Conservation (phyloP, 2,797 vertebrate genomes). For the Hippocampus kuda region DNA sequence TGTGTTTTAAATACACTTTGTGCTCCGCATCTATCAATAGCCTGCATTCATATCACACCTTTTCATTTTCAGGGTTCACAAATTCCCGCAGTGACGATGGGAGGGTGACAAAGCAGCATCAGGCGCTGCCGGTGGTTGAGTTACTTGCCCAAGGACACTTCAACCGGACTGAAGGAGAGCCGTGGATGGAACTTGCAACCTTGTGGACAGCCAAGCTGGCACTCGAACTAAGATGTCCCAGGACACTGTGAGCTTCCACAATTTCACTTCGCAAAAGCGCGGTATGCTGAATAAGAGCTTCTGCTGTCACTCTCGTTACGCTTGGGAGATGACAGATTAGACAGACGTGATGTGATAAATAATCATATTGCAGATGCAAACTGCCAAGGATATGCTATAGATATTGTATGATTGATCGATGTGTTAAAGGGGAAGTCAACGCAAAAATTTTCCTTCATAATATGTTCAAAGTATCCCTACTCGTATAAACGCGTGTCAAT, state of each 20-base stretch:
- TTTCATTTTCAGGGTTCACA: conserved; percentile 1
- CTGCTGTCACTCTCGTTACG: too few species aligned
- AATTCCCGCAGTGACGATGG: background rate
- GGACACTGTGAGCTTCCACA: background rate
- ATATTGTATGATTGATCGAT: too few species aligned
- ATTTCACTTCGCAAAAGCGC: background rate
- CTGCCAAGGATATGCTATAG: too few species aligned
- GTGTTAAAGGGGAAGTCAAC: too few species aligned
- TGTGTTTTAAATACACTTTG: background rate
- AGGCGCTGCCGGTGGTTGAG: background rate
- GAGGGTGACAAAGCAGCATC: background rate
- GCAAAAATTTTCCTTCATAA: too few species aligned
- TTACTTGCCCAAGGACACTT: conserved; percentile 1
- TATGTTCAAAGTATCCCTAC: too few species aligned
- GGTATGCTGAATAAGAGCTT: background rate
- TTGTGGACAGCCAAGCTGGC: background rate
- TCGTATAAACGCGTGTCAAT: too few species aligned
- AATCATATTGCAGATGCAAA: too few species aligned
- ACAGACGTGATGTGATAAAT: too few species aligned
- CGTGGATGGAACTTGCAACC: background rate
- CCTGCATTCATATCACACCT: background rate
- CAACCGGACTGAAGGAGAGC: background rate
- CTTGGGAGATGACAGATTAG: too few species aligned
- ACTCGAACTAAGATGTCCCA: background rate
- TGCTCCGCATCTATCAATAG: background rate